Evolutionary conservation across 2,888 invertebrate species (phyloP), one percentile per base, ranked within the genome.

Genomic region (Helobdella robusta): DNA sequence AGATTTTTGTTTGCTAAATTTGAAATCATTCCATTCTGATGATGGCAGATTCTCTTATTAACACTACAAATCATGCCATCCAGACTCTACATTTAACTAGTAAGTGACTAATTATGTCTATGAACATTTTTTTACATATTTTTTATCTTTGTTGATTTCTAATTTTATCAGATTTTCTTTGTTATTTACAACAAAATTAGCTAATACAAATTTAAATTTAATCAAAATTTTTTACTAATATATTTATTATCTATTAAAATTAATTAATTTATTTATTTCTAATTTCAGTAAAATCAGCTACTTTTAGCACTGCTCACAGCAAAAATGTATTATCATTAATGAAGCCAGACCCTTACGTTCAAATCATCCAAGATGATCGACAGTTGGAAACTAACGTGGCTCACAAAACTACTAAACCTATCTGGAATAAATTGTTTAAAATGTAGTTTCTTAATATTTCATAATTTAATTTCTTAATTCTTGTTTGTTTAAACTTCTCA

Each of bases 361-460:
- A 94, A 83, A 84, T 95, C 65, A 84, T 87, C 72, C 87, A 93
- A 72, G 94, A 95, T 82, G 82, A 82, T 28, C 88, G 89, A 77
- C 86, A 85, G 76, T 86, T 89, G 72, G 89, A 89, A 82, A 95
- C 94, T 48, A 92, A 93, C 80, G 87, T 89, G 66, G 85, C 88
- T 58, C 91, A 90, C 80, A 91, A 88, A 76, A 91, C 90, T 58
- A 85, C 87, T 75, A 87, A 89, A 78, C 95, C 95, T 72, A 91
- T 91, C 85, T 95, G 94, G 94, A 89, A 91, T 77, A 93, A 95
- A 82, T 88, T 88, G 74, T 90, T 94, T 76, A 91, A 90, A 69
- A 85, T 94, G 78, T 79, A 73, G 73, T 76, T 72, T 8, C 20
- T 15, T 15, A 11, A 15, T 28, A 11, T 28, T 23, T 15, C 11